Conservation (phyloP, 2,888 invertebrate species). For the Liodrosophila aerea region DNA sequence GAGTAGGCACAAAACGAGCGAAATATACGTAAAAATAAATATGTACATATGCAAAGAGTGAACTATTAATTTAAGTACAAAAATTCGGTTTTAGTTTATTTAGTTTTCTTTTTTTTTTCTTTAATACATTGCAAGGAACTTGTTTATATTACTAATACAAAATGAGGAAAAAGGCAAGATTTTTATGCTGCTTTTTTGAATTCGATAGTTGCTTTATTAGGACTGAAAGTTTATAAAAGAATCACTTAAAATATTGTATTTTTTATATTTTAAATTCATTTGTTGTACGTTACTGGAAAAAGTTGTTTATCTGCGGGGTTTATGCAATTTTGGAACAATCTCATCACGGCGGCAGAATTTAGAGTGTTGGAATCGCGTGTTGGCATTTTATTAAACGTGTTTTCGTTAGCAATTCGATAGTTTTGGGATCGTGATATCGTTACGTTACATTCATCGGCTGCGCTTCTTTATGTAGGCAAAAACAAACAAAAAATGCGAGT, state of each 20-base stretch:
- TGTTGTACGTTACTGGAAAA: conserved; percentile 64
- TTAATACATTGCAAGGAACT: conserved; percentile 43
- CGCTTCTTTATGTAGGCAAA: conserved; percentile 65
- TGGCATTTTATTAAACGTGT: conserved; percentile 34
- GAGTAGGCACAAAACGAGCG: conserved; percentile 74
- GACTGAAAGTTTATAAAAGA: conserved; percentile 36
- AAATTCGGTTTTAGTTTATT: conserved; percentile 15
- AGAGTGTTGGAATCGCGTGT: conserved; percentile 44
- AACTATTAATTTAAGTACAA: conserved; percentile 42
- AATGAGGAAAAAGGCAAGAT: conserved; percentile 70
- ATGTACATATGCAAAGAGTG: conserved; percentile 55
- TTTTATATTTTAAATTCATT: conserved; percentile 7
- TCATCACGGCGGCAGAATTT: conserved; percentile 71
- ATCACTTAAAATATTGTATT: conserved; percentile 60
- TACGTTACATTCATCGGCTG: conserved; percentile 68
- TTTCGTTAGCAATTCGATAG: conserved; percentile 44
- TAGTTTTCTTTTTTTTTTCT: conserved; percentile 31
- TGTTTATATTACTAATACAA: conserved; percentile 48
- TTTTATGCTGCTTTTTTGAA: conserved; percentile 59
- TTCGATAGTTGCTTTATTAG: conserved; percentile 58
- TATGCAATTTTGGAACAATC: conserved; percentile 70
- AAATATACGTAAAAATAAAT: conserved; percentile 56
- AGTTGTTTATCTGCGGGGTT: conserved; percentile 48
- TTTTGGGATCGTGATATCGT: conserved; percentile 42
- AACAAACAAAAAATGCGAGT: conserved; percentile 76